A percentile compares a stretch with the other conserved stretches of the same genome.
These are phyloP conservation scores for Lasioglossum morio DNA, from an alignment of 2,888 invertebrate species.

Conservation along the genomic window DNA sequence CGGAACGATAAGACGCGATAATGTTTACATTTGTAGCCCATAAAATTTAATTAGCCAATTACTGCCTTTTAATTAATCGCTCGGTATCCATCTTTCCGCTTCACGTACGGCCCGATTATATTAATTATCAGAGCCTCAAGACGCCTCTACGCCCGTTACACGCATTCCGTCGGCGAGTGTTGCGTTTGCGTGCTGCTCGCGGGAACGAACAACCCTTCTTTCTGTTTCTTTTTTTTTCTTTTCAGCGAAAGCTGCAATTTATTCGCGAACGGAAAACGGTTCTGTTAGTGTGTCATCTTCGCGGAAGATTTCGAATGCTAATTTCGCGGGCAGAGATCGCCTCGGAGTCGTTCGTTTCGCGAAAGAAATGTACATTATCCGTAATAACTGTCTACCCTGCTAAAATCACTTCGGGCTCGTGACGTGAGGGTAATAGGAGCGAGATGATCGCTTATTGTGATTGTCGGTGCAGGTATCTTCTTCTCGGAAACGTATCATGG, in stretches of 20 bases:
- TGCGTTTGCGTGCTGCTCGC: neutral
- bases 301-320: neutral
- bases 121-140: constrained; percentile 41
- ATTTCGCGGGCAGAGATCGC: neutral
- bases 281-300: neutral
- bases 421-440: neutral
- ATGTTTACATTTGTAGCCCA: constrained; percentile 45
- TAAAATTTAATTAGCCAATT: constrained; percentile 56
- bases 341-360: neutral
- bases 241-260: neutral
- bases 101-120: constrained; percentile 32
- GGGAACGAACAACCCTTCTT: neutral
- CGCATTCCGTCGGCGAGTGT: constrained; percentile 26
- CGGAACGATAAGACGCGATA: constrained; percentile 25
- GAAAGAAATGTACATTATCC: neutral
- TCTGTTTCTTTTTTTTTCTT: neutral
- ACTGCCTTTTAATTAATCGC: constrained; percentile 50
- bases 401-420: neutral
- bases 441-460: neutral
- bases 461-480: neutral
- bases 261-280: neutral
- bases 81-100: constrained; percentile 44
- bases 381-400: neutral
- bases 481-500: neutral
- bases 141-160: constrained; percentile 34